Evolutionary conservation across 2,113 vertebrate species (phyloP).

Genomic region (Coryphaenoides rupestris): DNA sequence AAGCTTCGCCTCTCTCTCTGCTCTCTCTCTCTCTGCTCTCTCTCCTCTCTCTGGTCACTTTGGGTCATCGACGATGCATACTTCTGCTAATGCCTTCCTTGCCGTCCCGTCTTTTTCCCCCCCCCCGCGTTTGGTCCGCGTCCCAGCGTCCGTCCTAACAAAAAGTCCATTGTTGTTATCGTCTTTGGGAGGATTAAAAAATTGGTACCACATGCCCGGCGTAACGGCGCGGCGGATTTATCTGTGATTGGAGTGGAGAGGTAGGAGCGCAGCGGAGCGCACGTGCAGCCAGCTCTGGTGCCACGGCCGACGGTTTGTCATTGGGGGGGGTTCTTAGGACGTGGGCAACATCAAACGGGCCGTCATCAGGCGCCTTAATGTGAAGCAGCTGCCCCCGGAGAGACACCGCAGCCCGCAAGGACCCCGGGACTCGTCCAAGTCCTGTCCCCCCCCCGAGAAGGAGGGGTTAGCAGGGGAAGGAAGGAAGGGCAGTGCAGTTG

Average conservation of each 20-base stretch:
- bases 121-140: no score
- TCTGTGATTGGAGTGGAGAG: conserved; percentile 1
- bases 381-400: conserved; percentile 45
- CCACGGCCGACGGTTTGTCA: background rate
- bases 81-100: no score
- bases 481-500: background rate
- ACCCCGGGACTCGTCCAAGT: conserved; percentile 9
- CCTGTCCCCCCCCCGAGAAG: conserved; percentile 2
- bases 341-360: conserved; percentile 30
- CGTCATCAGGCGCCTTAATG: conserved; percentile 30
- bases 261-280: background rate
- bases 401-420: conserved; percentile 10
- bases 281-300: background rate
- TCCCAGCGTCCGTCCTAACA: background rate
- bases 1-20: no score
- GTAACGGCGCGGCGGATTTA: background rate
- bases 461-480: no score
- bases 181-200: background rate
- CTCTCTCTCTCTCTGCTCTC: no score
- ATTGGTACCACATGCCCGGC: background rate
- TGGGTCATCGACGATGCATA: no score
- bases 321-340: conserved; percentile 20
- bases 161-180: background rate
- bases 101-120: background rate
- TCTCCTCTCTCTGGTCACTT: no score